Evolutionary conservation across 2,797 vertebrate species (phyloP).

Genomic region (Lagodon rhomboides): DNA sequence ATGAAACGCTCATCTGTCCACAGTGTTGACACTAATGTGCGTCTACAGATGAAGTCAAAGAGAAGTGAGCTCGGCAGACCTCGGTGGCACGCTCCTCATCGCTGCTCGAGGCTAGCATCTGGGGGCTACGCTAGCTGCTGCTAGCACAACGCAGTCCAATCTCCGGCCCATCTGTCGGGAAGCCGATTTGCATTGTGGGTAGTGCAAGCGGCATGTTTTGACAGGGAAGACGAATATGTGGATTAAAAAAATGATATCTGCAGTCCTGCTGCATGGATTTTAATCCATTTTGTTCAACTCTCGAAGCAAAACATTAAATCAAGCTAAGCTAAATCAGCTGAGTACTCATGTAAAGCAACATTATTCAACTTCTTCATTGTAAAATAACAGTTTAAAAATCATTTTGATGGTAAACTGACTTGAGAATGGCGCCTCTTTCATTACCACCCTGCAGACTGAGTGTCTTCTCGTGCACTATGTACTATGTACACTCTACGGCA

Average conservation of each 20-base stretch:
- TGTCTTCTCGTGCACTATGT: no score
- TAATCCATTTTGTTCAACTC: not conserved
- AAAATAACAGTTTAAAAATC: no score
- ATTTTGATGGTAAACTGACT: no score
- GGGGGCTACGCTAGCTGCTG: not conserved
- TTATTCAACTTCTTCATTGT: no score
- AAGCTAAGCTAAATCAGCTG: no score
- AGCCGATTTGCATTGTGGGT: not conserved
- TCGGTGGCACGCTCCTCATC: not conserved
- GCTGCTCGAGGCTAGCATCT: not conserved
- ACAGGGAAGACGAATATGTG: not conserved
- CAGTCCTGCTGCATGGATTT: not conserved
- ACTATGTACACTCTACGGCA: no score
- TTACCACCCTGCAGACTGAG: no score
- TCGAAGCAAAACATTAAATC: no score
- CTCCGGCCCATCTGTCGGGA: not conserved
- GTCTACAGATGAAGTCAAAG: no score
- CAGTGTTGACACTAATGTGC: not conserved
- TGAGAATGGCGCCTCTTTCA: no score
- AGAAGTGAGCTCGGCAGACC: not conserved
- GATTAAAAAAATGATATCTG: not conserved
- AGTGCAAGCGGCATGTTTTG: not conserved
- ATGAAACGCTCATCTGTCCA: not conserved
- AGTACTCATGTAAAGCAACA: no score
- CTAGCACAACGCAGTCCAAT: not conserved